Evolutionary conservation across 1,140 invertebrate genomes (phyloP).

Genomic region (Pentalonia nigronervosa): DNA sequence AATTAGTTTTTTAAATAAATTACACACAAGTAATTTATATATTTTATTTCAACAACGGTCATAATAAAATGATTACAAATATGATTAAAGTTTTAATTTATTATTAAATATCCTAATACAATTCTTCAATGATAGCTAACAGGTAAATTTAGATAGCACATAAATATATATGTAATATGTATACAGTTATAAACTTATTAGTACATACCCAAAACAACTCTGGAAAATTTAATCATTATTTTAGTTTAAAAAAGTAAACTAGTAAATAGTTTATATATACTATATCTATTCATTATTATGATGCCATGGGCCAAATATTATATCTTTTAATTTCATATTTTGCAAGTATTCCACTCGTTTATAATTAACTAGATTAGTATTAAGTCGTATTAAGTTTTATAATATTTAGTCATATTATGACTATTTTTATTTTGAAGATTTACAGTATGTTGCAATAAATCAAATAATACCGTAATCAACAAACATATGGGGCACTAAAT

Average conservation of each 20-base stretch:
- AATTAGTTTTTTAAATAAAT: background rate
- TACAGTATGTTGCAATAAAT: constrained; percentile 8
- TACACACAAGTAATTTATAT: background rate
- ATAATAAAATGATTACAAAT: background rate
- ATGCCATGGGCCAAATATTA: background rate
- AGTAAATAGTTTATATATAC: background rate
- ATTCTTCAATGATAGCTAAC: background rate
- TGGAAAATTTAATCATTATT: constrained; percentile 36
- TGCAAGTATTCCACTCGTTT: background rate
- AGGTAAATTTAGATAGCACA: background rate
- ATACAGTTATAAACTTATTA: background rate
- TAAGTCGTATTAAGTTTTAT: background rate
- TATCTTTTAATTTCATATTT: background rate
- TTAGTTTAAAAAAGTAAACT: background rate
- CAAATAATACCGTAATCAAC: background rate
- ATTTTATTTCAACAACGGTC: background rate
- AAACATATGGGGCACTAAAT: background rate
- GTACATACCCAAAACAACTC: constrained; percentile 11
- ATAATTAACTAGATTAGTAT: background rate
- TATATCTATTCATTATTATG: background rate
- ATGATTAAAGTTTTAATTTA: background rate
- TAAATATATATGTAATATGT: background rate
- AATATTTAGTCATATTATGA: background rate
- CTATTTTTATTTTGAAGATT: background rate
- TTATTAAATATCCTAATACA: background rate